Percentiles rank a stretch among this genome's conserved stretches.
Conservation (phyloP, 2,797 vertebrate genomes). For the Ptychadena robeensis region DNA sequence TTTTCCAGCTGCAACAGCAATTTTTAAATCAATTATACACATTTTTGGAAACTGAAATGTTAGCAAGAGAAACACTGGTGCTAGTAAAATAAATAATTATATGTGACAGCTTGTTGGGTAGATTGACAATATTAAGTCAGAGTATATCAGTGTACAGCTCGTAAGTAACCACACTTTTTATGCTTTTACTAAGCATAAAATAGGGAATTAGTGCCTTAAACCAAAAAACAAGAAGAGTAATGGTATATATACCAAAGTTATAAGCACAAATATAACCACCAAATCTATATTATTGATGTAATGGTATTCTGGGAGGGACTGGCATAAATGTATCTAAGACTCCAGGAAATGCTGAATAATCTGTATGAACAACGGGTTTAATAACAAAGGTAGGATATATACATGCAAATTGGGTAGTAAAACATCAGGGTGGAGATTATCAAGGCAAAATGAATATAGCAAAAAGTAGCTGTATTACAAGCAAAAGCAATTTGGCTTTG, state of each 20-base stretch:
- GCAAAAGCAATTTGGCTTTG: too few relatives aligned
- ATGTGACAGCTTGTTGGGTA: not conserved
- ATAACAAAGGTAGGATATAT: too few relatives aligned
- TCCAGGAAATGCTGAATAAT: too few relatives aligned
- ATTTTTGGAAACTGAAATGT: not conserved
- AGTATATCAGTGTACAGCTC: not conserved
- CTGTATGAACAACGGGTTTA: too few relatives aligned
- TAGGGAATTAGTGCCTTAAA: not conserved
- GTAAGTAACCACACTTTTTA: not conserved
- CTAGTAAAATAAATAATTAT: not conserved
- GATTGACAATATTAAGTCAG: slow-evolving; percentile 1
- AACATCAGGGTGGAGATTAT: too few relatives aligned
- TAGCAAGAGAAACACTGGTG: not conserved
- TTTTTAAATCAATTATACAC: not conserved
- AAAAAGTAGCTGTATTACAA: too few relatives aligned
- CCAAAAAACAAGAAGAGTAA: not conserved
- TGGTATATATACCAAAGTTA: not conserved
- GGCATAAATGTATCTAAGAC: too few relatives aligned
- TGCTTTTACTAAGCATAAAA: not conserved
- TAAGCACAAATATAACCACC: too few relatives aligned
- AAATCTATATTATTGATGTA: too few relatives aligned
- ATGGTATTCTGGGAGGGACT: too few relatives aligned
- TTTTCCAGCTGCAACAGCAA: not conserved
- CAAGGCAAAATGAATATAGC: too few relatives aligned
- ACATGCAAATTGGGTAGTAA: too few relatives aligned